Percentiles rank a stretch among this genome's conserved stretches.
phyloP scores from a whole-genome alignment of 2,113 vertebrate species.

The Elachura formosa region DNA sequence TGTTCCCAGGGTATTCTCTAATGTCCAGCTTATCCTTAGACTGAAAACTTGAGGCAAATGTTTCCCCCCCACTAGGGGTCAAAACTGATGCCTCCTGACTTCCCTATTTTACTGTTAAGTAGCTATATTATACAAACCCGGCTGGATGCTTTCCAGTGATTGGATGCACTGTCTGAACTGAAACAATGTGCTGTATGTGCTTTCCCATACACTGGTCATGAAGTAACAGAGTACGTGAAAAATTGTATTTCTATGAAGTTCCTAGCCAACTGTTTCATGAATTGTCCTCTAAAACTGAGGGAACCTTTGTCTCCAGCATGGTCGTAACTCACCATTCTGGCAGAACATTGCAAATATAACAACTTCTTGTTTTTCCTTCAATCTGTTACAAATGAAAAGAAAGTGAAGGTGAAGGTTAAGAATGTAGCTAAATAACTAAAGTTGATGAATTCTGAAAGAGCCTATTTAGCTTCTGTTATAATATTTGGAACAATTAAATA shows the following conservation, averaged over 20 bases:
- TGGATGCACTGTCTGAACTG: neutral
- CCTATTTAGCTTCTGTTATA: neutral
- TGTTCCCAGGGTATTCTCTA: neutral
- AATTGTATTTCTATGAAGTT: neutral
- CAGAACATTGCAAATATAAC: neutral
- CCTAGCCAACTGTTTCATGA: neutral
- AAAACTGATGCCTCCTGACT: neutral
- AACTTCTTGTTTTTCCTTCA: neutral
- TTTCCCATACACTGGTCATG: neutral
- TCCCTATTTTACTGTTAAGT: neutral
- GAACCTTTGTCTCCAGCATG: neutral
- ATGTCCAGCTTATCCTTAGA: neutral
- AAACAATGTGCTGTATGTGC: neutral
- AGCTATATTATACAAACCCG: neutral
- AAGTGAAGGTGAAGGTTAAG: constrained; percentile 5
- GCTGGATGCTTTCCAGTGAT: neutral
- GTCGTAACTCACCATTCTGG: neutral
- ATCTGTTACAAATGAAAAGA: neutral
- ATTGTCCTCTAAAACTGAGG: neutral
- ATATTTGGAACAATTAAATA: neutral
- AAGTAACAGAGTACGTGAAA: neutral
- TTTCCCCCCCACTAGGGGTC: neutral
- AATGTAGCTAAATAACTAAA: neutral
- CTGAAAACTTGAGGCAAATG: neutral
- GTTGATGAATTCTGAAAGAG: neutral